These are phyloP conservation scores for Rhynchotus rufescens DNA, from an alignment of 2,797 vertebrate genomes.

Conservation along the genomic window DNA sequence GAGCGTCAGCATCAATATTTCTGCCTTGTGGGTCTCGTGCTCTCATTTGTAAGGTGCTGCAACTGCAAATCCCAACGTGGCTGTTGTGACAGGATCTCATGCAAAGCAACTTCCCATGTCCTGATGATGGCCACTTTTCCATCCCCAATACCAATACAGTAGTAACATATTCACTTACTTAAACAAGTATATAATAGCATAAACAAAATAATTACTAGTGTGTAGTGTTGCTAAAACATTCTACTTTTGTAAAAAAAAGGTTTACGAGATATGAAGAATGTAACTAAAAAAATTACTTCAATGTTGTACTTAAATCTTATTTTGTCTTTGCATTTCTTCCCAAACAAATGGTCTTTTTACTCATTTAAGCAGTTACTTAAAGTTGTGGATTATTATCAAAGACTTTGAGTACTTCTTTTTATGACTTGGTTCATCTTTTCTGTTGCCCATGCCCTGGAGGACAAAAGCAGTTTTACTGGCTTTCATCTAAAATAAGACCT, in stretches of 20 bases:
- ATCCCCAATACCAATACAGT: neutral
- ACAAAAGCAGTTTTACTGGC: neutral
- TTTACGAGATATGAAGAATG: neutral
- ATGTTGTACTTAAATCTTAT: neutral
- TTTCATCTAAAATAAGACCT: neutral
- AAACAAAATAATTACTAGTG: neutral
- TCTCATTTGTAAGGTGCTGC: too few relatives aligned
- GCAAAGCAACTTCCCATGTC: fast-evolving
- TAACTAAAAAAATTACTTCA: neutral
- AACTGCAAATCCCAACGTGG: too few relatives aligned
- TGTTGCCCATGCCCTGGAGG: neutral
- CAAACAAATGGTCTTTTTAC: neutral
- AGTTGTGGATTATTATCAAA: neutral
- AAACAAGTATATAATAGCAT: neutral
- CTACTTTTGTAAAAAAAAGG: neutral
- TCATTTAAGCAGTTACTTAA: neutral
- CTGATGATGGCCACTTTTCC: neutral
- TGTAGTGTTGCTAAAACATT: neutral
- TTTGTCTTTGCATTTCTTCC: neutral
- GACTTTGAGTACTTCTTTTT: neutral
- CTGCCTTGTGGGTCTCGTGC: too few relatives aligned
- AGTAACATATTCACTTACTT: neutral
- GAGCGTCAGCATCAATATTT: too few relatives aligned
- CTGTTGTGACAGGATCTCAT: neutral
- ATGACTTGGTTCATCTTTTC: neutral